Evolutionary conservation across 2,888 invertebrate genomes (phyloP).

Genomic region (Idaea straminata): DNA sequence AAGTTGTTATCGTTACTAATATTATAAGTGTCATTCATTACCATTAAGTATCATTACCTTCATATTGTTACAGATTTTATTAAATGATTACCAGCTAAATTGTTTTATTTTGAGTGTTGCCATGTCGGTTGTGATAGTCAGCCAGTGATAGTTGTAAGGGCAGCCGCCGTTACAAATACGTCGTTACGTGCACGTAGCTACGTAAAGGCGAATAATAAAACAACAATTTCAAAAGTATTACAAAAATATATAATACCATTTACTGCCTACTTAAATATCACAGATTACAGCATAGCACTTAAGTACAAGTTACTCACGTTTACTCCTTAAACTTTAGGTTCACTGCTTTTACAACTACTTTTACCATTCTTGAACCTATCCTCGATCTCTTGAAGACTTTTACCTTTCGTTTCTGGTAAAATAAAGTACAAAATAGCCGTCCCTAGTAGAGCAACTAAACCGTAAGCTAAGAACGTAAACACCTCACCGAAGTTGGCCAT

Average conservation of each 20-base stretch:
- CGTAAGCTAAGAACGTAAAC: slow-evolving; percentile 83
- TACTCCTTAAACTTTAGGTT: slow-evolving; percentile 44
- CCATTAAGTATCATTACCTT: neutral
- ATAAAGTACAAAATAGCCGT: slow-evolving; percentile 79
- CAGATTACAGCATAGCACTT: slow-evolving; percentile 57
- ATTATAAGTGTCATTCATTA: neutral
- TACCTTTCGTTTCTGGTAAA: slow-evolving; percentile 85
- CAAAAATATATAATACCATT: slow-evolving; percentile 16
- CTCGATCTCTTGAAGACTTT: slow-evolving; percentile 84
- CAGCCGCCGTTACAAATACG: neutral
- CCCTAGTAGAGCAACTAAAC: slow-evolving; percentile 79
- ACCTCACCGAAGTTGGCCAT: slow-evolving; percentile 78
- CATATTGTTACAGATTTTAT: slow-evolving; percentile 21
- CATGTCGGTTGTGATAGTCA: neutral
- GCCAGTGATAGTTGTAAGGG: too few relatives aligned
- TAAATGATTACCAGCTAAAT: slow-evolving; percentile 7
- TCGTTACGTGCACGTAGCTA: neutral
- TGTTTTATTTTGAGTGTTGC: neutral
- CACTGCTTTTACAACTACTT: slow-evolving; percentile 32
- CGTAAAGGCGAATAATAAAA: slow-evolving; percentile 19
- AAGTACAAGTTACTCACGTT: slow-evolving; percentile 30
- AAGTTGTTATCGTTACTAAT: neutral
- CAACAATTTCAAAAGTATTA: slow-evolving; percentile 34
- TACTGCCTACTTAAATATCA: slow-evolving; percentile 62
- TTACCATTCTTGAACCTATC: slow-evolving; percentile 68